These are phyloP conservation scores for Schmidtea mediterranea DNA, from an alignment of 1,140 invertebrate genomes.

Conservation along the genomic window DNA sequence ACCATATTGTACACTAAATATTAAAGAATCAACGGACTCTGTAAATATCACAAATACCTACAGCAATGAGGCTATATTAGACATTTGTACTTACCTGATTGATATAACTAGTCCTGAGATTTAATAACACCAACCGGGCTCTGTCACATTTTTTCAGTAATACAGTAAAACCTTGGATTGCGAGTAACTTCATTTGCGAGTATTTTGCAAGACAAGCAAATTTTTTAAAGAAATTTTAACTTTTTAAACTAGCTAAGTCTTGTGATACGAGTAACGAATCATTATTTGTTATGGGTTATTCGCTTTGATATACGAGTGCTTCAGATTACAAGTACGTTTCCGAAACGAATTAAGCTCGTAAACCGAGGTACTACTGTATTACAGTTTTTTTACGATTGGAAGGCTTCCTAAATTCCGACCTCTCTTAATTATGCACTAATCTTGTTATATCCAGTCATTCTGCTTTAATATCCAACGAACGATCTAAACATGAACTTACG, in stretches of 20 bases:
- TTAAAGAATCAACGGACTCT: constrained; percentile 19
- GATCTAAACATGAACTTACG: constrained; percentile 25
- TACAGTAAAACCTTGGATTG: no score
- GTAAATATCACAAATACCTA: constrained; percentile 33
- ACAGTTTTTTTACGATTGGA: constrained; percentile 38
- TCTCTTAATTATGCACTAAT: background rate
- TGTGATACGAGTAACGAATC: no score
- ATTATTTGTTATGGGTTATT: no score
- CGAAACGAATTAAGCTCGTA: no score
- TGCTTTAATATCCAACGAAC: constrained; percentile 21
- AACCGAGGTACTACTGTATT: no score
- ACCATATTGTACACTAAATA: constrained; percentile 11
- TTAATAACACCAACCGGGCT: constrained; percentile 33
- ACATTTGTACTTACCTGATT: constrained; percentile 15
- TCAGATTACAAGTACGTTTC: no score
- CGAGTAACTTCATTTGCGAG: no score
- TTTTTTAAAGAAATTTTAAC: no score
- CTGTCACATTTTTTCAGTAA: constrained; percentile 59
- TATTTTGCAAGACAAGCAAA: no score
- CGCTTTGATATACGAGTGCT: no score
- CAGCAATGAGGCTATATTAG: constrained; percentile 30
- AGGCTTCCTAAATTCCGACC: background rate
- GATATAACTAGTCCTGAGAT: constrained; percentile 13
- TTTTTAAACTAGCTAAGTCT: no score
- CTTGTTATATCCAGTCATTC: constrained; percentile 16